Conservation (phyloP, 2,113 vertebrate genomes). For the Perognathus longimembris region DNA sequence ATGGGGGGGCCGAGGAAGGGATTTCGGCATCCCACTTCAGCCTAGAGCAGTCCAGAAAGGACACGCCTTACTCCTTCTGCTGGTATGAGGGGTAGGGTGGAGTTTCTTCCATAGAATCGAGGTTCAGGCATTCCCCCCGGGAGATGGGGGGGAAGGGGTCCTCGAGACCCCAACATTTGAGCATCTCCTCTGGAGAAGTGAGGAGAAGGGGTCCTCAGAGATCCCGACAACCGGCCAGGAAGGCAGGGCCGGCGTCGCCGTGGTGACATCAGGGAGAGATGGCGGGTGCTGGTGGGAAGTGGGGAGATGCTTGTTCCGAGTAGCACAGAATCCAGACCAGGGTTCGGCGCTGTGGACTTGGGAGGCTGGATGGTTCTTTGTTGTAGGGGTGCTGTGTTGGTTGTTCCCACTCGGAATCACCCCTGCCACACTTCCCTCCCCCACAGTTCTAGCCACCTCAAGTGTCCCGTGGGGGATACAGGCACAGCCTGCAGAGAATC, state of each 20-base stretch:
- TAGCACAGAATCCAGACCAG: neutral
- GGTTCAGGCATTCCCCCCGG: too few relatives aligned
- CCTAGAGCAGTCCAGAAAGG: too few relatives aligned
- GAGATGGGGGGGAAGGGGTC: too few relatives aligned
- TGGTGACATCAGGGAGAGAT: neutral
- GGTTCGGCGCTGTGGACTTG: neutral
- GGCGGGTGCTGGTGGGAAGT: fast-evolving
- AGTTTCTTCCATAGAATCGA: too few relatives aligned
- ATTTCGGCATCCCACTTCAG: too few relatives aligned
- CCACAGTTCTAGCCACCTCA: neutral
- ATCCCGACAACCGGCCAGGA: too few relatives aligned
- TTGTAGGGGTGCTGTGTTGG: neutral
- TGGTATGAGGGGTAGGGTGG: too few relatives aligned
- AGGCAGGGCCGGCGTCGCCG: neutral
- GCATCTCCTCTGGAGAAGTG: too few relatives aligned
- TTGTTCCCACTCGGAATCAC: neutral
- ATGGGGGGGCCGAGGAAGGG: too few relatives aligned
- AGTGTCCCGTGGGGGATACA: neutral
- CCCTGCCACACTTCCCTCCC: neutral
- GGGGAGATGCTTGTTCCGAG: neutral
- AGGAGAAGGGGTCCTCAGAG: too few relatives aligned
- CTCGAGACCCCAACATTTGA: too few relatives aligned
- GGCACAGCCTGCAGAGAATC: neutral
- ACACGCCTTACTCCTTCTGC: too few relatives aligned
- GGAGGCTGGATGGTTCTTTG: neutral